Base-by-base conservation (phyloP, 2,888 invertebrate genomes). In the Spisula subtruncata region DNA sequence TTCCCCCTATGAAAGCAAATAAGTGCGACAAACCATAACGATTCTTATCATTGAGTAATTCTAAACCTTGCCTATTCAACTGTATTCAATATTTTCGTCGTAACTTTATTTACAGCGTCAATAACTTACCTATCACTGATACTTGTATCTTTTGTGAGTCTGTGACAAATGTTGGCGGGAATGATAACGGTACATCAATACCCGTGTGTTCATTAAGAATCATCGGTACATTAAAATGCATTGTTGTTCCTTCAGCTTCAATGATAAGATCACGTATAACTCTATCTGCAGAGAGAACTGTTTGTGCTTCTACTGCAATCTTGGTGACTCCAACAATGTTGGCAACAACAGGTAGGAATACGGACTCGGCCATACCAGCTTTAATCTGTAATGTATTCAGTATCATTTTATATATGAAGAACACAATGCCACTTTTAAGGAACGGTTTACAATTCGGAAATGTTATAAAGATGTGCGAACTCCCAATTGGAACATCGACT, bases 131-230 rank as follows among this genome's bases (percentile, higher is more conserved):
- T 46, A 96, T 95, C 20, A 95, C 97, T 94, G 97, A 97, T 0
- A 98, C 97, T 81, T 97, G 97, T 16, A 98, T 97, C 20, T 97
- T 97, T 60, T 97, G 98, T 0, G 98, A 98, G 10, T 98, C 98
- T 0, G 97, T 96, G 0, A 98, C 97, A 0, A 97, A 96, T 83
- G 97, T 97, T 5, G 96, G 94, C 0, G 98, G 98, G 93, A 98
- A 97, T 12, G 98, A 98, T 32, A 99, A 97, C 0, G 98, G 98
- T 0, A 98, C 96, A 83, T 97, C 98, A 97, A 90, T 90, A 10
- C 85, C 82, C 0, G 83, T 88, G 18, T 81, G 87, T 32, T 91
- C 87, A 60, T 88, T 92, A 51, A 94, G 66, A n/a, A 94, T 87
- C 14, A 93, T 86, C 2, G 94, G 94, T n/a, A 93, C 90, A 81